These are phyloP conservation scores for Eupithecia pulchellata DNA, from an alignment of 2,888 invertebrate genomes.

Conservation along the genomic window DNA sequence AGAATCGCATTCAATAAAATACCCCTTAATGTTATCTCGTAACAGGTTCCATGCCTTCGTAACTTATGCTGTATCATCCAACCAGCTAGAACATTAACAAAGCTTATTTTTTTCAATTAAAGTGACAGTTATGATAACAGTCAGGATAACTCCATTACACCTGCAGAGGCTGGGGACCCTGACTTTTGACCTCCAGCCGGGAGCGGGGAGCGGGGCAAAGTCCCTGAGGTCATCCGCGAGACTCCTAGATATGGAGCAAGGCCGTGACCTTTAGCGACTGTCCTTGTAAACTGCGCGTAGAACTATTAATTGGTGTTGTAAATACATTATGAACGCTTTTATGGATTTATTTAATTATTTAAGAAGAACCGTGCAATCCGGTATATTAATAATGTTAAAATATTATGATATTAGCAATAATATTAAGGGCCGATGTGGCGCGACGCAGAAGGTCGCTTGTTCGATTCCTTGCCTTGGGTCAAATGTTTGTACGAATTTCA, in stretches of 20 bases:
- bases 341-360: constrained; percentile 7
- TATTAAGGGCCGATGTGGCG: no score
- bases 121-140: neutral
- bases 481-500: no score
- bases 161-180: constrained; percentile 30
- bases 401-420: neutral
- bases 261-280: constrained; percentile 48
- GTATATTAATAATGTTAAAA: neutral
- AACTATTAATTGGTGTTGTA: constrained; percentile 17
- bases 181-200: constrained; percentile 42
- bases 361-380: neutral
- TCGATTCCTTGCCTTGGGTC: no score
- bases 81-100: neutral
- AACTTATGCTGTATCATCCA: neutral
- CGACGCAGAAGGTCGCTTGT: no score
- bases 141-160: constrained; percentile 29
- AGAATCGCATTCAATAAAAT: neutral
- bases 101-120: neutral
- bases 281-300: constrained; percentile 43
- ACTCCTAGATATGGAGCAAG: constrained; percentile 47
- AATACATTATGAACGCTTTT: constrained; percentile 10
- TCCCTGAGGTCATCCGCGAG: constrained; percentile 37
- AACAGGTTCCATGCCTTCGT: neutral
- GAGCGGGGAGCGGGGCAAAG: constrained; percentile 32
- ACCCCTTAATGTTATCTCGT: neutral